These are phyloP conservation scores for Parapsyche elsis DNA, from an alignment of 1,140 invertebrate species.

Conservation along the genomic window DNA sequence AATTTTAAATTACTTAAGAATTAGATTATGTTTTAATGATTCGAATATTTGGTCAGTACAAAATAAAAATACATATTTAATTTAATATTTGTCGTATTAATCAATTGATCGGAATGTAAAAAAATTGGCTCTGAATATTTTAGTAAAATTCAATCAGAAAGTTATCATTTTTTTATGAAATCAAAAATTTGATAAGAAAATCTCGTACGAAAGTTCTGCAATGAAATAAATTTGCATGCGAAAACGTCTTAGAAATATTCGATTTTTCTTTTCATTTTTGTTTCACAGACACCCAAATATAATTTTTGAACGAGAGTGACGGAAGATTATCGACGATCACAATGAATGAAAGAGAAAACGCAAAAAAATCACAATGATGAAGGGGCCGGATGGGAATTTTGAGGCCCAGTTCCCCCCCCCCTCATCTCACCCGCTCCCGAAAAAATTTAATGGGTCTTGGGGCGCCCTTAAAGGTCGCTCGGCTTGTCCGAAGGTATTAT, in stretches of 20 bases:
- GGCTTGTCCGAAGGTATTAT: conserved; percentile 37
- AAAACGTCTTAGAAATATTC: conserved; percentile 20
- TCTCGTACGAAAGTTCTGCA: conserved; percentile 5
- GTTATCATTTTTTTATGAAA: conserved; percentile 30
- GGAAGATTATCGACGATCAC: not conserved
- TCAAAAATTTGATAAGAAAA: conserved; percentile 26
- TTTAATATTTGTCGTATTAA: conserved; percentile 6
- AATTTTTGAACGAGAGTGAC: conserved; percentile 6
- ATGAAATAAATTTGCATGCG: conserved; percentile 21
- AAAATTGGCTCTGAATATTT: conserved; percentile 10
- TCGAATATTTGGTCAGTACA: too few relatives aligned
- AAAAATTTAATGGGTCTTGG: conserved; percentile 43
- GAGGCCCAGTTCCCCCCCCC: too few relatives aligned
- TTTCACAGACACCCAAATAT: conserved; percentile 12
- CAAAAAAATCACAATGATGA: not conserved
- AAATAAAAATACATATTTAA: not conserved
- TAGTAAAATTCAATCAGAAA: conserved; percentile 15
- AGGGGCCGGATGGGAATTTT: conserved; percentile 1
- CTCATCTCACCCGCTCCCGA: not conserved
- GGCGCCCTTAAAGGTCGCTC: conserved; percentile 18
- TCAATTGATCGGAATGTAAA: conserved; percentile 4
- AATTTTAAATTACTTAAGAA: too few relatives aligned
- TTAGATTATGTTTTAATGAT: too few relatives aligned
- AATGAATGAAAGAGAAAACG: too few relatives aligned
- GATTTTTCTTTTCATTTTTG: conserved; percentile 1